These are phyloP conservation scores for Mythimna vitellina DNA, from an alignment of 2,888 invertebrate species.

Conservation along the genomic window DNA sequence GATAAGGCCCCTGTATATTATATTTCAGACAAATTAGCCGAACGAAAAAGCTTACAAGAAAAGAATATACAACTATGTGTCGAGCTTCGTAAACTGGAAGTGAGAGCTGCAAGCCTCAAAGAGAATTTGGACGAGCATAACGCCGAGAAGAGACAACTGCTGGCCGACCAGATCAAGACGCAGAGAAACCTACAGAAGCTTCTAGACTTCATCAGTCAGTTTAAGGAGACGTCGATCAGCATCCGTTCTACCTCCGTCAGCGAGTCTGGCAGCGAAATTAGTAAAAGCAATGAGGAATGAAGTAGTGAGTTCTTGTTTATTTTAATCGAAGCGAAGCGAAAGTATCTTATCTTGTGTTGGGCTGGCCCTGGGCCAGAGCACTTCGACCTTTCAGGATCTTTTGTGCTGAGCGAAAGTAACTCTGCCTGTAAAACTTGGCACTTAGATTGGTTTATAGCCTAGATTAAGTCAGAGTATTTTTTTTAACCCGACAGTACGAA, in stretches of 20 bases:
- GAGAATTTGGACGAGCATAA: constrained; percentile 87
- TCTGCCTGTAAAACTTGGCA: neutral
- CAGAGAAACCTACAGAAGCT: constrained; percentile 88
- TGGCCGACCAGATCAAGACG: constrained; percentile 87
- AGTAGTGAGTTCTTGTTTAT: constrained; percentile 59
- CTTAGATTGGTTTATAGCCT: neutral
- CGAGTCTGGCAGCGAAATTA: constrained; percentile 84
- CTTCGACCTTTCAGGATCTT: too few relatives aligned
- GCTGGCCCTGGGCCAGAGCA: too few relatives aligned
- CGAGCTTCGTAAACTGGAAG: constrained; percentile 85
- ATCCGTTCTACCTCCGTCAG: constrained; percentile 82
- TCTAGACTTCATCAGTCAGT: constrained; percentile 88
- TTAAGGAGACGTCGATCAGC: constrained; percentile 86
- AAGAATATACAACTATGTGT: constrained; percentile 86
- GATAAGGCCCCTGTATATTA: neutral
- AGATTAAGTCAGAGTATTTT: neutral
- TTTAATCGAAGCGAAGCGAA: neutral
- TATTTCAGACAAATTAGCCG: constrained; percentile 84
- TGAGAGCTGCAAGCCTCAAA: constrained; percentile 83
- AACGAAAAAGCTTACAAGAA: constrained; percentile 85
- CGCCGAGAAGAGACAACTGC: constrained; percentile 84
- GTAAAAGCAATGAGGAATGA: constrained; percentile 87
- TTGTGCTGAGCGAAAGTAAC: neutral
- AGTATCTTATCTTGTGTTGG: too few relatives aligned
- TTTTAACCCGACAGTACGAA: neutral